A percentile compares a stretch with the other conserved stretches of the same genome.
These are phyloP conservation scores for Netelia melanura DNA, from an alignment of 2,888 invertebrate species.

Conservation along the genomic window DNA sequence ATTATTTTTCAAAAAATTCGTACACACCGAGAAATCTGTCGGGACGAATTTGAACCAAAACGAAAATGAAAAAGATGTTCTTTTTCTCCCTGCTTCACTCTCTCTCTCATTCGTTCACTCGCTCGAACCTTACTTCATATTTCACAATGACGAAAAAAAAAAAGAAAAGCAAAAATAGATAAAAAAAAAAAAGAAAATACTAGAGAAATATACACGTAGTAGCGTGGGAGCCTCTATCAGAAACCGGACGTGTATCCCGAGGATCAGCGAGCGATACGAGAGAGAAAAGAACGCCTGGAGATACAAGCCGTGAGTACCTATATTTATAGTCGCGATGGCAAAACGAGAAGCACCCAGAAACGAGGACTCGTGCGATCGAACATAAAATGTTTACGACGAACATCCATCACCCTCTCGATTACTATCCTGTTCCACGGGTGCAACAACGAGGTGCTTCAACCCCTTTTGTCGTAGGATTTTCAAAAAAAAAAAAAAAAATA, in stretches of 20 bases:
- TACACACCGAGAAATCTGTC: no score
- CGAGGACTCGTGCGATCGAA: conserved; percentile 50
- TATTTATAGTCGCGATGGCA: conserved; percentile 1
- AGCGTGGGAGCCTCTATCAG: conserved; percentile 23
- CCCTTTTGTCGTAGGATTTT: conserved; percentile 51
- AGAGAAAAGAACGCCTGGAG: conserved; percentile 36
- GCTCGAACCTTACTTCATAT: conserved; percentile 11
- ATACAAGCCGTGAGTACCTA: conserved; percentile 8
- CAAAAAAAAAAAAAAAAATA: conserved; percentile 30
- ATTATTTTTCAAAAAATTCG: no score
- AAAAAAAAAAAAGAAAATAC: no score
- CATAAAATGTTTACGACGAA: conserved; percentile 63
- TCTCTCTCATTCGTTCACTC: not conserved
- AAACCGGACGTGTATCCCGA: conserved; percentile 12
- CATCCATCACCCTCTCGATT: conserved; percentile 61
- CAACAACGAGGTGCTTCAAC: conserved; percentile 50
- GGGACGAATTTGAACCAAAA: no score
- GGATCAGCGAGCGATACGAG: conserved; percentile 23
- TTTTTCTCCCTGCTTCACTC: not conserved
- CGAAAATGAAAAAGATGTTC: no score
- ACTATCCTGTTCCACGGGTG: conserved; percentile 46
- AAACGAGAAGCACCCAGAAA: conserved; percentile 1
- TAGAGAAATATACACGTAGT: not conserved
- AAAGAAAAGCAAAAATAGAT: not conserved
- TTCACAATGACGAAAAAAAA: conserved; percentile 32